These are phyloP conservation scores for Cloeon dipterum DNA, from an alignment of 2,888 invertebrate species.

Conservation along the genomic window DNA sequence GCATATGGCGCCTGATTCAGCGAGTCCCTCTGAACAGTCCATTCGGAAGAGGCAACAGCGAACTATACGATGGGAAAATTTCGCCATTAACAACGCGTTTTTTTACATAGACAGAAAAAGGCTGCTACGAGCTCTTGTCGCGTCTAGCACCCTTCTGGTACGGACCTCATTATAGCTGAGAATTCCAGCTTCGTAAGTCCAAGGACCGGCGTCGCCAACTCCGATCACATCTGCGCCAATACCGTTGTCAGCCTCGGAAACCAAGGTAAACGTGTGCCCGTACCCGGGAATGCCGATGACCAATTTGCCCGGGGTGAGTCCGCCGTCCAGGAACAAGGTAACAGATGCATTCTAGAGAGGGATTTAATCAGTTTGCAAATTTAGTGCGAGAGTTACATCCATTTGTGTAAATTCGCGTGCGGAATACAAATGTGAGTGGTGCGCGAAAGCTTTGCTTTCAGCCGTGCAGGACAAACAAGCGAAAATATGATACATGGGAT, in stretches of 20 bases:
- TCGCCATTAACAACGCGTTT: no score
- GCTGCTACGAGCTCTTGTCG: background rate
- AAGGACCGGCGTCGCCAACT: constrained; percentile 34
- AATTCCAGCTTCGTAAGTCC: constrained; percentile 34
- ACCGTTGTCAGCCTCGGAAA: constrained; percentile 16
- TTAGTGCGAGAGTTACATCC: no score
- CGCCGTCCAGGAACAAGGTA: constrained; percentile 26
- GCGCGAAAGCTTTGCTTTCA: no score
- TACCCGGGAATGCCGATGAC: constrained; percentile 46
- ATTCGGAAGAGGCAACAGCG: background rate
- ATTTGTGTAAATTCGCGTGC: no score
- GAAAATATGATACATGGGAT: no score
- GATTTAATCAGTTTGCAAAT: no score
- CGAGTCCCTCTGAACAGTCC: constrained; percentile 1
- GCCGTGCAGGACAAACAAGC: no score
- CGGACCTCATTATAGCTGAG: constrained; percentile 50
- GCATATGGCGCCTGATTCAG: constrained; percentile 1
- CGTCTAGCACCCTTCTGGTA: background rate
- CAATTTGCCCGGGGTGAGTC: constrained; percentile 35
- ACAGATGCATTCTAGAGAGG: constrained; percentile 21
- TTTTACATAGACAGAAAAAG: background rate
- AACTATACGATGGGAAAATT: background rate
- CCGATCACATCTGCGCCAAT: constrained; percentile 33
- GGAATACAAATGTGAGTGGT: no score
- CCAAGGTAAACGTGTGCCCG: constrained; percentile 39